Percentiles rank a stretch among this genome's conserved stretches.
These are phyloP conservation scores for Caloenas nicobarica DNA, from an alignment of 2,113 vertebrate genomes.

Conservation along the genomic window DNA sequence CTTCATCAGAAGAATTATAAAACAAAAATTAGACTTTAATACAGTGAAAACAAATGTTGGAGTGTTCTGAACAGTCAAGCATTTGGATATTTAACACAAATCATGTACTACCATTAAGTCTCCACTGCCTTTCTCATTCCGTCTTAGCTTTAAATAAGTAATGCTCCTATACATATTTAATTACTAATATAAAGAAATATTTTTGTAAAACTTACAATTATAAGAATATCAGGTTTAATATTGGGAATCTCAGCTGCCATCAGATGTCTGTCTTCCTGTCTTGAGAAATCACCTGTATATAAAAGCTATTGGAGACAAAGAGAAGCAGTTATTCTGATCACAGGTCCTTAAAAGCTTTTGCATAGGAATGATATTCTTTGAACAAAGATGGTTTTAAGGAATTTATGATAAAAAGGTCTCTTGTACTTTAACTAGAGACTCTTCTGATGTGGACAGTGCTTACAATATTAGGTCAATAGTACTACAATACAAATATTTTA, in stretches of 20 bases:
- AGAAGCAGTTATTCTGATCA: neutral
- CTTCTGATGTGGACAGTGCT: neutral
- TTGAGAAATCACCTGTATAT: conserved; percentile 97
- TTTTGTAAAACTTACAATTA: conserved; percentile 83
- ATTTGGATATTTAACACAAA: neutral
- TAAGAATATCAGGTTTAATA: conserved; percentile 96
- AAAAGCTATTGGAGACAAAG: conserved; percentile 79
- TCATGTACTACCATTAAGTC: neutral
- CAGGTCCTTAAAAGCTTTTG: neutral
- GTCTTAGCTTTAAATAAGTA: neutral
- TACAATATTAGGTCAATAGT: neutral
- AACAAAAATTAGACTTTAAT: neutral
- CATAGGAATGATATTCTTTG: neutral
- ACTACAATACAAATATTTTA: neutral
- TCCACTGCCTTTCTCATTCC: neutral
- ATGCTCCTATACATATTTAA: neutral
- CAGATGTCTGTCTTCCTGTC: conserved; percentile 95
- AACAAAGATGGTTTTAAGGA: neutral
- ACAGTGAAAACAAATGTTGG: neutral
- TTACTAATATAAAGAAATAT: neutral
- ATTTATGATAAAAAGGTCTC: neutral
- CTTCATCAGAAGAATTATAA: neutral
- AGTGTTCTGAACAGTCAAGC: neutral
- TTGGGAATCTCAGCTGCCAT: conserved; percentile 99
- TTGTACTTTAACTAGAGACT: neutral